These are phyloP conservation scores for Hyles lineata DNA, from an alignment of 2,888 invertebrate species.

Conservation along the genomic window DNA sequence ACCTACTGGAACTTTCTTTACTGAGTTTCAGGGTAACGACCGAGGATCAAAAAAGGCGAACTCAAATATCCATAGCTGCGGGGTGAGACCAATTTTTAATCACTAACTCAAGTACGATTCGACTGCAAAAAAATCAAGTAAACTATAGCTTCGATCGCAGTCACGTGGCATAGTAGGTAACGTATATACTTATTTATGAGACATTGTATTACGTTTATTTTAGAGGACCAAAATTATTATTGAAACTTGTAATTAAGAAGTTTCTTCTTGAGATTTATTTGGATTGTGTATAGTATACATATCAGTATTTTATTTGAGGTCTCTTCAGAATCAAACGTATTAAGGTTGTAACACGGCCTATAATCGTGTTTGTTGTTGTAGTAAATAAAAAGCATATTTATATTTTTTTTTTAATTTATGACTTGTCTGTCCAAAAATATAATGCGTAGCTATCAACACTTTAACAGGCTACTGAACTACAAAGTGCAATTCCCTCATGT, in stretches of 20 bases:
- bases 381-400: constrained; percentile 54
- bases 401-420: constrained; percentile 74
- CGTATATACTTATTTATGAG: neutral
- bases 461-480: constrained; percentile 70
- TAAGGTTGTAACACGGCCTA: constrained; percentile 17
- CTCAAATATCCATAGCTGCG: constrained; percentile 13
- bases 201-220: constrained; percentile 5
- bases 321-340: neutral
- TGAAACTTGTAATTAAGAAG: neutral
- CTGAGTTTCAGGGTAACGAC: constrained; percentile 17
- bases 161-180: no score
- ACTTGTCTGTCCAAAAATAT: constrained; percentile 81
- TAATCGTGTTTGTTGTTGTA: neutral
- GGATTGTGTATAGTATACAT: constrained; percentile 6
- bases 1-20: constrained; percentile 8
- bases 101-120: neutral
- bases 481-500: constrained; percentile 70
- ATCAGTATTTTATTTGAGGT: constrained; percentile 3
- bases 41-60: constrained; percentile 2
- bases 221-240: neutral
- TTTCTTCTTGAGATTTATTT: neutral
- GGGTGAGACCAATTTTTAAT: constrained; percentile 7
- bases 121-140: neutral
- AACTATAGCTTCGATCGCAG: no score
- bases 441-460: constrained; percentile 70